A percentile compares a stretch with the other conserved stretches of the same genome.
These are phyloP conservation scores for Apteryx owenii DNA, from an alignment of 2,113 vertebrate species.

Conservation along the genomic window DNA sequence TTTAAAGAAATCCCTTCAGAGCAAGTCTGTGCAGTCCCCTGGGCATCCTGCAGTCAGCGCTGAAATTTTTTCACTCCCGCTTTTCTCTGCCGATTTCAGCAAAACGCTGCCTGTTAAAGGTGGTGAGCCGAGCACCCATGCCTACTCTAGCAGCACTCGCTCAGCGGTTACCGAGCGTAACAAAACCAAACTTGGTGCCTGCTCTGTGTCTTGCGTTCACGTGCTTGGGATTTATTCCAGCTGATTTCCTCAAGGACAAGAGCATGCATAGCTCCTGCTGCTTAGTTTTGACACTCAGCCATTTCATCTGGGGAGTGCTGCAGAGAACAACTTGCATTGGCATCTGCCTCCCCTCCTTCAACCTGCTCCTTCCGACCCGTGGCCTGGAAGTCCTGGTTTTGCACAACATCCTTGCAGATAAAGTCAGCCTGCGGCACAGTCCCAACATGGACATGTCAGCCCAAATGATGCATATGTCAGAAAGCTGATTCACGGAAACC, in stretches of 20 bases:
- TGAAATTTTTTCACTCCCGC: neutral
- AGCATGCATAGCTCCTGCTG: neutral
- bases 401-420: neutral
- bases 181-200: neutral
- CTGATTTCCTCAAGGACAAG: neutral
- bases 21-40: neutral
- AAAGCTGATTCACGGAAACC: neutral
- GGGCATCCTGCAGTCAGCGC: neutral
- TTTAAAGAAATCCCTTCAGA: neutral
- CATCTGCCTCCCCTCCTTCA: neutral
- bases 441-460: neutral
- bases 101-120: neutral
- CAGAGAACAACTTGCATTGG: neutral
- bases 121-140: neutral
- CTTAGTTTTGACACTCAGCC: neutral
- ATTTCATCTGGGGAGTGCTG: neutral
- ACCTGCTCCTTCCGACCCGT: neutral
- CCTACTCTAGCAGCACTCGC: neutral
- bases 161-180: fast-evolving
- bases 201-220: neutral
- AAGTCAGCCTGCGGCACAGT: neutral
- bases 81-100: neutral
- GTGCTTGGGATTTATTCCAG: neutral
- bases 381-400: neutral
- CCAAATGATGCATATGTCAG: neutral